Evolutionary conservation across 2,888 invertebrate genomes (phyloP).

Genomic region (Ectemnius continuus): DNA sequence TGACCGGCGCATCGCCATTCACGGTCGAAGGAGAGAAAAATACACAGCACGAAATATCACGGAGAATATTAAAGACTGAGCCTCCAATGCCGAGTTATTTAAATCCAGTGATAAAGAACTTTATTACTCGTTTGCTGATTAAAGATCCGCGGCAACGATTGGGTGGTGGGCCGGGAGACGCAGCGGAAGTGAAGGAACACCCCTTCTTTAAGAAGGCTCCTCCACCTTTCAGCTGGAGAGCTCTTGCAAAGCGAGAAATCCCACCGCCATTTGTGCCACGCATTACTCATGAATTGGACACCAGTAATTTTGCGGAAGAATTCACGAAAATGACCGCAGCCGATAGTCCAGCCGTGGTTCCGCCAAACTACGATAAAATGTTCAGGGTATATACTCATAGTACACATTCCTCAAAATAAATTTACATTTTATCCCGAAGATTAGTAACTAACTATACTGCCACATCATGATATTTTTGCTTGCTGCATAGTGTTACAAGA

Average conservation of each 20-base stretch:
- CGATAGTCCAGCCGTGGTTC: conserved; percentile 94
- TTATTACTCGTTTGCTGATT: conserved; percentile 89
- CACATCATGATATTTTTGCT: too few relatives aligned
- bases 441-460: too few relatives aligned
- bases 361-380: conserved; percentile 90
- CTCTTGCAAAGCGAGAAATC: conserved; percentile 87
- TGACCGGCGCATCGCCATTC: conserved; percentile 98
- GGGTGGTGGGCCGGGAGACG: conserved; percentile 91
- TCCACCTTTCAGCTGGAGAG: conserved; percentile 83
- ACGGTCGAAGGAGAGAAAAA: conserved; percentile 97
- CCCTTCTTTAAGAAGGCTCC: conserved; percentile 86
- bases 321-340: conserved; percentile 95
- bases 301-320: conserved; percentile 97
- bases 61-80: conserved; percentile 91
- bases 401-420: neutral
- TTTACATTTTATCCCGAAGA: neutral
- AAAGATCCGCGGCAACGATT: conserved; percentile 94
- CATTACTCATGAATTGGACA: conserved; percentile 91
- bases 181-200: conserved; percentile 93
- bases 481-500: too few relatives aligned
- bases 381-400: conserved; percentile 81
- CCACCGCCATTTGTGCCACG: conserved; percentile 95
- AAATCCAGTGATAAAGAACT: conserved; percentile 86
- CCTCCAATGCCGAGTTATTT: conserved; percentile 94
- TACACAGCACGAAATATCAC: conserved; percentile 96